Base-by-base conservation (phyloP, 2,888 invertebrate genomes). In the Spisula solida region DNA sequence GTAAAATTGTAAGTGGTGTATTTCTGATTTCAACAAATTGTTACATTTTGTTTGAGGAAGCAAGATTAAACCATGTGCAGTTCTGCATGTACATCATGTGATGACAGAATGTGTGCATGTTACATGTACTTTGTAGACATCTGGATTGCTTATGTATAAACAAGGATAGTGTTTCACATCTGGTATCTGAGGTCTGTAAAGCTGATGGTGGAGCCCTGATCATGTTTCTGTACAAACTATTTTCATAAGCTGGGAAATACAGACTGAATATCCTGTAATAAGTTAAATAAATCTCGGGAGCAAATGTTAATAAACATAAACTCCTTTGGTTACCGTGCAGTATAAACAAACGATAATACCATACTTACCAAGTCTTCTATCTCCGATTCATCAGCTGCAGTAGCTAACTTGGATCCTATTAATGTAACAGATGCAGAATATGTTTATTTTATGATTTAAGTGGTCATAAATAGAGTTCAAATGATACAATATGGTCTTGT, bases 291-390 rank as follows among this genome's bases (percentile, higher is more conserved):
- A 66, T 66, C 25, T 66, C 41, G 8, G 60, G 60, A 66, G 25
- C 60, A 66, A 66, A 66, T 66, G 60, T 66, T 66, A 66, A 66
- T 66, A 66, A 66, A 66, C 60, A 66, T 25, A 25, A 25, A n/a
- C 60, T 25, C 25, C 60, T 66, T 66, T 66, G 34, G 34, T 75
- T 34, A 31, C 34, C 75, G 41, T 75, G 34, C 34, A 75, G 34
- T 29, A 75, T 75, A 75, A 75, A 75, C 75, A 75, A 31, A 75
- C 31, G 31, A 75, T 75, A 31, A 75, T 75, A 75, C 75, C 34
- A 75, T 75, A 75, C 34, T 25, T 16, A 75, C 75, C 34, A 16
- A 0, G 31, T 41, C 41, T 41, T 5, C 8, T 66, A 66, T 25
- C 60, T 66, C 25, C 4, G n/a, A 25, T 25, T 66, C 60, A 66